A percentile compares a stretch with the other conserved stretches of the same genome.
These are phyloP conservation scores for Drosophila seguyi DNA, from an alignment of 1,140 invertebrate genomes.

Conservation along the genomic window DNA sequence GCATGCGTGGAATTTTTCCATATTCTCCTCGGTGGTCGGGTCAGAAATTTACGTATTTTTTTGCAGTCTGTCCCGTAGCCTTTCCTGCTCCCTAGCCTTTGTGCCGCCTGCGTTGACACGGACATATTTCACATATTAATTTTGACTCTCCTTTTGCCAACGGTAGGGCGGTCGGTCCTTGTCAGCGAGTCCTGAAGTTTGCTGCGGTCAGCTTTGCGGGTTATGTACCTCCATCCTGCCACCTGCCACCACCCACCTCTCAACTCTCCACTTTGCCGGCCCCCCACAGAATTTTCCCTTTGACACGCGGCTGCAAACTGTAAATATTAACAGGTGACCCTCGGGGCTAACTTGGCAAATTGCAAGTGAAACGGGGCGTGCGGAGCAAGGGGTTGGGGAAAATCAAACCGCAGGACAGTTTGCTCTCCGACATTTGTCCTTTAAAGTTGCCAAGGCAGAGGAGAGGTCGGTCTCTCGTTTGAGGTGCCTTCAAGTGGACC, in stretches of 20 bases:
- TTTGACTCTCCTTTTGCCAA: constrained; percentile 2
- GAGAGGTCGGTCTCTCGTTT: constrained; percentile 17
- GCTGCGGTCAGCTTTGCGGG: constrained; percentile 33
- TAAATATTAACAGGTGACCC: constrained; percentile 45
- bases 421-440: constrained; percentile 22
- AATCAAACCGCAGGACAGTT: neutral
- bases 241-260: neutral
- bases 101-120: constrained; percentile 3
- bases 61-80: neutral
- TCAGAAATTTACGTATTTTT: constrained; percentile 5
- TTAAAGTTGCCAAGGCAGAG: constrained; percentile 4
- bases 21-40: constrained; percentile 49
- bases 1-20: constrained; percentile 45
- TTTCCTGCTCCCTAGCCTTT: constrained; percentile 15
- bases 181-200: constrained; percentile 13
- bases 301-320: constrained; percentile 32
- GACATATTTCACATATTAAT: constrained; percentile 73
- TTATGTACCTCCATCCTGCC: constrained; percentile 1
- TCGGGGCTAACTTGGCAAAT: constrained; percentile 20
- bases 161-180: constrained; percentile 6
- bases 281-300: constrained; percentile 8
- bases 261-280: neutral
- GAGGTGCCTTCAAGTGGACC: constrained; percentile 37
- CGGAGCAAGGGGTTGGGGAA: neutral
- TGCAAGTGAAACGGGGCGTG: neutral